Base-by-base conservation (phyloP, 2,797 vertebrate species). In the Lacerta viridis region DNA sequence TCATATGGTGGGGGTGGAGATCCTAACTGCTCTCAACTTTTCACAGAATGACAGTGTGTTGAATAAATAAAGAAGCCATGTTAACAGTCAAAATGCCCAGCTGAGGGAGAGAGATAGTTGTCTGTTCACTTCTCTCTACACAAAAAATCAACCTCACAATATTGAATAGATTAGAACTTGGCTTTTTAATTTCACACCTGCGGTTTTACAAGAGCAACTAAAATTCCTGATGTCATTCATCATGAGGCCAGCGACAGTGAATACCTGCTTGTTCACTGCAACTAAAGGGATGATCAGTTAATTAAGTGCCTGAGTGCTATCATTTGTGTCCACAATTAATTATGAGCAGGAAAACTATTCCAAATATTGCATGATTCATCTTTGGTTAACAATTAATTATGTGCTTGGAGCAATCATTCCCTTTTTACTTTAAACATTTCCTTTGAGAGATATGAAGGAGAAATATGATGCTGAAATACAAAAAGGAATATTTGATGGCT, bases 121-220 rank as follows among this genome's bases (percentile, higher is more conserved):
- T 41, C 90, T 0, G 1, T 78, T 92, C 91, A 71, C 89, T 90
- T 89, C 89, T 86, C 86, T 91, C 93, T 89, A 55, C 50, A 55
- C 13, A 55, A 55, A 92, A 94, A 91, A 85, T 86, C 6, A 6
- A 15, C 13, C 50, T 68, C 80, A 43, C 85, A 78, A 88, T 76
- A 36, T 46, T 88, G 91, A 91, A 84, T 2, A 18, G 84, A 84
- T 88, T 92, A 89, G 84, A 93, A 90, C 72, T 88, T 89, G 87
- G 88, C 85, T 91, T 95, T 55, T 92, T 94, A 83, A 94, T 95
- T 93, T 84, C 91, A 92, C 81, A 77, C 92, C 89, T 87, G 64
- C 71, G 77, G 87, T 79, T 93, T 29, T 76, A 82, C 90, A 83
- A 74, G 89, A 27, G 0, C 82, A 75, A 91, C 90, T 81, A 92